These are phyloP conservation scores for Hylaea fasciaria DNA, from an alignment of 2,888 invertebrate species.

Conservation along the genomic window DNA sequence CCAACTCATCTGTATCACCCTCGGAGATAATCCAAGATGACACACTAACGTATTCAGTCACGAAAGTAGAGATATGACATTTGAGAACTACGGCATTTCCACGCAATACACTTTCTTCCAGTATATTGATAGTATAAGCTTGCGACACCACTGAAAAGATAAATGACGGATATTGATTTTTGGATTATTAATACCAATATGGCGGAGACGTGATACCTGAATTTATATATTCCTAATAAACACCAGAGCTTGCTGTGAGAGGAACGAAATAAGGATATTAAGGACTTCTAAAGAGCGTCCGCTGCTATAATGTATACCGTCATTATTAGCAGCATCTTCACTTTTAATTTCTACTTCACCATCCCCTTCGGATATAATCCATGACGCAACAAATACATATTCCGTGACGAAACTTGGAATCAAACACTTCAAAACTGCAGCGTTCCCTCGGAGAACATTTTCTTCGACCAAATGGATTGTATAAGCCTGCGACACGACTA, in stretches of 20 bases:
- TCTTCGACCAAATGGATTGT: slow-evolving; percentile 93
- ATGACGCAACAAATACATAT: slow-evolving; percentile 91
- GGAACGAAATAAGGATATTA: slow-evolving; percentile 34
- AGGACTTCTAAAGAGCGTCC: slow-evolving; percentile 20
- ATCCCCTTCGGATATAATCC: slow-evolving; percentile 88
- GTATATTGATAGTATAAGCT: slow-evolving; percentile 94
- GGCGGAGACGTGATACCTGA: no score
- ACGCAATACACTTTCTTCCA: slow-evolving; percentile 95
- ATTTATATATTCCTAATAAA: neutral
- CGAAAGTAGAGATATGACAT: slow-evolving; percentile 97
- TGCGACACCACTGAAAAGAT: slow-evolving; percentile 92
- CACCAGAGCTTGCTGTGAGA: slow-evolving; percentile 11
- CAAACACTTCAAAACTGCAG: slow-evolving; percentile 91
- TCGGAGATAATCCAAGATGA: slow-evolving; percentile 94
- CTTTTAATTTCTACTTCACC: slow-evolving; percentile 67
- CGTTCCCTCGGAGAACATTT: slow-evolving; percentile 92
- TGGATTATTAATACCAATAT: neutral
- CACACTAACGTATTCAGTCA: slow-evolving; percentile 95
- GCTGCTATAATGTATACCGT: slow-evolving; percentile 57
- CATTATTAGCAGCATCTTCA: slow-evolving; percentile 58
- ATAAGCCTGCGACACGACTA: slow-evolving; percentile 87
- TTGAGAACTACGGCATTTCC: slow-evolving; percentile 96
- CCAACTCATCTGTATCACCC: slow-evolving; percentile 77
- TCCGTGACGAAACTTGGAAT: slow-evolving; percentile 94
- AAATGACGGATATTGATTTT: slow-evolving; percentile 30